Evolutionary conservation across 2,888 invertebrate genomes (phyloP).

Genomic region (Drosophila fungiperda): DNA sequence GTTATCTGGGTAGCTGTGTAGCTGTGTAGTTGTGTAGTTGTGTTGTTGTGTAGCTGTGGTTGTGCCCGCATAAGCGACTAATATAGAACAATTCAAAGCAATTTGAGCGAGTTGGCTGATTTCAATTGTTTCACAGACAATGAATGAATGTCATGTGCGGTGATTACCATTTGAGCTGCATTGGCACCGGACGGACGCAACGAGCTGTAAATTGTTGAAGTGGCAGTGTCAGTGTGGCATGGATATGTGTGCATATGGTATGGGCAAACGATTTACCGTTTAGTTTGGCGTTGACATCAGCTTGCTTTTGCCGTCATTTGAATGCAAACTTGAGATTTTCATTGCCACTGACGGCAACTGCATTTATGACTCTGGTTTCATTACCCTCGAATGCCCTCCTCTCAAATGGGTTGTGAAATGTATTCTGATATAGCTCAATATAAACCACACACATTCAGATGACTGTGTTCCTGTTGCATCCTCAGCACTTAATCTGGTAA

Average conservation of each 20-base stretch:
- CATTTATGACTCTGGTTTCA: constrained; percentile 9
- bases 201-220: constrained; percentile 35
- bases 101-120: constrained; percentile 66
- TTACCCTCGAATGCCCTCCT: constrained; percentile 63
- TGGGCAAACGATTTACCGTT: constrained; percentile 20
- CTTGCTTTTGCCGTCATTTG: constrained; percentile 56
- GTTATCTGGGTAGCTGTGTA: neutral
- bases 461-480: constrained; percentile 15
- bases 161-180: constrained; percentile 76
- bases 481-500: constrained; percentile 67
- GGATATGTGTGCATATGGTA: neutral
- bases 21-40: neutral
- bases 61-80: constrained; percentile 47
- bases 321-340: constrained; percentile 59
- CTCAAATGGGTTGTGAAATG: constrained; percentile 64
- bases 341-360: constrained; percentile 21
- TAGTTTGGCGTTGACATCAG: constrained; percentile 64
- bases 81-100: constrained; percentile 66
- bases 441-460: constrained; percentile 3
- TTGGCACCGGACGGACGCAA: constrained; percentile 19
- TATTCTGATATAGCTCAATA: constrained; percentile 61
- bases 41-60: no score
- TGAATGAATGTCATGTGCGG: constrained; percentile 78
- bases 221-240: constrained; percentile 16
- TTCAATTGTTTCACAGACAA: constrained; percentile 78